phyloP scores from a whole-genome alignment of 2,113 vertebrate genomes.

The Sylvilagus bachmani region DNA sequence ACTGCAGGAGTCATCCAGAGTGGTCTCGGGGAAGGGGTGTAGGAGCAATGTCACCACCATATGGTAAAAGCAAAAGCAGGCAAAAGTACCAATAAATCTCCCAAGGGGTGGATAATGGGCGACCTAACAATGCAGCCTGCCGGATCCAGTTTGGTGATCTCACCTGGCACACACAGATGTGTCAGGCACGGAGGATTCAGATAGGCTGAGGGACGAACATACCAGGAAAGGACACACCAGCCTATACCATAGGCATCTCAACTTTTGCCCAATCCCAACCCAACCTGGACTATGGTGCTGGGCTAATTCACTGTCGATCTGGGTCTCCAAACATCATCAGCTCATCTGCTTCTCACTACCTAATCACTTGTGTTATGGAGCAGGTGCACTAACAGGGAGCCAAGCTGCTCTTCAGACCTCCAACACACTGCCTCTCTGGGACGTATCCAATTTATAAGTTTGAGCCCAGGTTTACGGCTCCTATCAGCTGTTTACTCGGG shows the following conservation, averaged over 20 bases:
- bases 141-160: neutral
- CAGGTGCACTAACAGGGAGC: neutral
- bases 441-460: neutral
- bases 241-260: neutral
- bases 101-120: neutral
- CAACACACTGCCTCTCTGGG: neutral
- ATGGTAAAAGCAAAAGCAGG: neutral
- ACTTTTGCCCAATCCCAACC: neutral
- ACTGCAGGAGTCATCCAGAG: slow-evolving; percentile 15
- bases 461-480: neutral
- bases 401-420: neutral
- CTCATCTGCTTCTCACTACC: neutral
- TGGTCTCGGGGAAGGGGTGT: neutral
- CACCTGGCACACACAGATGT: neutral
- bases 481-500: slow-evolving; percentile 48
- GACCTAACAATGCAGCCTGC: neutral
- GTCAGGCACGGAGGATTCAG: neutral
- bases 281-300: neutral
- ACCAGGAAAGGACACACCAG: neutral
- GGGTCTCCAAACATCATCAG: neutral
- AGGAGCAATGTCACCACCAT: neutral
- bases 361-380: neutral
- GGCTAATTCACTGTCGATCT: neutral
- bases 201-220: neutral
- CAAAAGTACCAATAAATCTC: neutral